Base-by-base conservation (phyloP, 2,888 invertebrate genomes). In the Hipparchia semele region DNA sequence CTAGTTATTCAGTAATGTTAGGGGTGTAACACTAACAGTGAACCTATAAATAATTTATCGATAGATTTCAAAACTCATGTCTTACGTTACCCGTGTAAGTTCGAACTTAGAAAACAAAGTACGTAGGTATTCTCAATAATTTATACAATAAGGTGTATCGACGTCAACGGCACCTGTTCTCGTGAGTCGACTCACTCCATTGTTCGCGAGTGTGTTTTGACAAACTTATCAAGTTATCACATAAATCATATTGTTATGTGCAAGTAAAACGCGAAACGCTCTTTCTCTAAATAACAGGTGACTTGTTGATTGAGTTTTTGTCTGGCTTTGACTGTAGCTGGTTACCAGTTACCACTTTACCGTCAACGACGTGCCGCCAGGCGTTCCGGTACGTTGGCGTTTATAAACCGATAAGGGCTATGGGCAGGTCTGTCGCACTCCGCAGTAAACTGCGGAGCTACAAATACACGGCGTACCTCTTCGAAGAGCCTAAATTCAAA, bases 191-290 rank as follows among this genome's bases (percentile, higher is more conserved):
- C 72, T 79, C 80, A 78, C 70, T 54, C 78, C 75, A 80, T 80
- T 80, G 80, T 79, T 78, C 79, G 77, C 70, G 74, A 76, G 72
- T 77, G 46, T 68, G 79, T 78, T 81, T 79, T 78, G 81, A 83
- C 83, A 84, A 84, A 84, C 82, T 68, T 68, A 59, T 51, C 59
- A 79, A 82, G 79, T 78, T 80, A 81, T 82, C 81, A 83, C 83
- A 72, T 75, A 73, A 75, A 76, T 76, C 74, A 70, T 72, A 70
- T 74, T 58, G 68, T 68, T 13, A 53, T 33, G 33, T 53, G 33
- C 23, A 51, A 49, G 68, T 46, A 13, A 68, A 68, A 46, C 45
- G 45, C 53, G 51, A 54, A 66, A 67, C 39, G 45, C 39, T 13
- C 67, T 54, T 46, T 56, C 56, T 49, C 45, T 9, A 58, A 45